Evolutionary conservation across 2,797 vertebrate species (phyloP).

Genomic region (Tragelaphus oryx): DNA sequence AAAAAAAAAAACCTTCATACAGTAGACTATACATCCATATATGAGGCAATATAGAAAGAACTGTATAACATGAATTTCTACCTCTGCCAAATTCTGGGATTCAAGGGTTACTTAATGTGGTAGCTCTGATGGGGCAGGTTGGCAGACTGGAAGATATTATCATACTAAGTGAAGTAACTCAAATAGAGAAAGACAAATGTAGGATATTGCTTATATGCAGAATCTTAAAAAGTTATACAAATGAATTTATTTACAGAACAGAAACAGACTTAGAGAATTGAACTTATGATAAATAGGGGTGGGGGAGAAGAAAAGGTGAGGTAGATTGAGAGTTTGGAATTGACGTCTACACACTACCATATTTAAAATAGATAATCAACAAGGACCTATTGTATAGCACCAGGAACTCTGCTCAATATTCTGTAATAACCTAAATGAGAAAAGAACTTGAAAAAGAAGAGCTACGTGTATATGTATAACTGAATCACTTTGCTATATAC

Average conservation of each 20-base stretch:
- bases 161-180: neutral
- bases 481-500: neutral
- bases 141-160: neutral
- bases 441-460: neutral
- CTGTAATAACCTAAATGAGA: neutral
- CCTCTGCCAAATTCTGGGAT: constrained; percentile 20
- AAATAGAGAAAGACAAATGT: neutral
- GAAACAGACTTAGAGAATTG: neutral
- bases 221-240: neutral
- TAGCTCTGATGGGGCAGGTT: neutral
- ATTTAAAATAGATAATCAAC: neutral
- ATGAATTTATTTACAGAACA: neutral
- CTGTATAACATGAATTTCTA: constrained; percentile 15
- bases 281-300: neutral
- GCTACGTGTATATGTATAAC: neutral
- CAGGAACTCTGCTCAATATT: neutral
- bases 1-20: neutral
- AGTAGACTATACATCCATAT: neutral
- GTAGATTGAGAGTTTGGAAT: neutral
- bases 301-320: neutral
- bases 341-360: neutral
- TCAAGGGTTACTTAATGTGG: neutral
- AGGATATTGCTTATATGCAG: neutral
- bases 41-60: neutral
- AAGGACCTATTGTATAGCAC: neutral